Conservation (phyloP, 2,113 vertebrate genomes). For the Xenopus laevis region DNA sequence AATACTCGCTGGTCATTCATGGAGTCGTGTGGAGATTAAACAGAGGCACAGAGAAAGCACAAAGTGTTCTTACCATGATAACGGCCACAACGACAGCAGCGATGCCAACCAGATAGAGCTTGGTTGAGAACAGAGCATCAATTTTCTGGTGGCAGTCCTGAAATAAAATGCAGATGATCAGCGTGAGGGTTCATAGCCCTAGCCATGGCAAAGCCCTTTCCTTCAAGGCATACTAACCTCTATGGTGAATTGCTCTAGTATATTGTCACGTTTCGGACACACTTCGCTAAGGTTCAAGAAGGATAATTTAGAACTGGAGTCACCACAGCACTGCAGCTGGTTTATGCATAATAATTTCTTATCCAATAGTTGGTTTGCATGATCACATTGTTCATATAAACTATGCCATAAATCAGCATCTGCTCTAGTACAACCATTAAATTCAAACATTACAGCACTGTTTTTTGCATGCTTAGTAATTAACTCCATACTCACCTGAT, state of each 20-base stretch:
- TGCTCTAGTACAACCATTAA: too few species aligned
- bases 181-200: not conserved
- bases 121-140: slow-evolving; percentile 77
- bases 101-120: slow-evolving; percentile 88
- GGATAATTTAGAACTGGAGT: slow-evolving; percentile 39
- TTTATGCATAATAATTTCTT: too few species aligned
- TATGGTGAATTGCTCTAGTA: accelerated
- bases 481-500: too few species aligned
- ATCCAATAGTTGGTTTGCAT: too few species aligned
- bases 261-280: slow-evolving; percentile 34
- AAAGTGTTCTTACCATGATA: slow-evolving; percentile 81
- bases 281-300: slow-evolving; percentile 29
- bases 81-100: slow-evolving; percentile 87
- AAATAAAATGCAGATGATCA: too few species aligned
- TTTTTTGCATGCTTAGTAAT: too few species aligned
- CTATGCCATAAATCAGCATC: too few species aligned
- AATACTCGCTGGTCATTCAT: too few species aligned
- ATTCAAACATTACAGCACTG: too few species aligned
- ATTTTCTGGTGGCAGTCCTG: slow-evolving; percentile 80
- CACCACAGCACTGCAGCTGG: slow-evolving; percentile 86
- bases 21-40: not conserved
- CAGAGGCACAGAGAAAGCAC: not conserved
- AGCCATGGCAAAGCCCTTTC: not conserved
- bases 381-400: too few species aligned
- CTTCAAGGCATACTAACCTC: not conserved